Base-by-base conservation (phyloP, 1,140 invertebrate genomes). In the Neodiprion fabricii region DNA sequence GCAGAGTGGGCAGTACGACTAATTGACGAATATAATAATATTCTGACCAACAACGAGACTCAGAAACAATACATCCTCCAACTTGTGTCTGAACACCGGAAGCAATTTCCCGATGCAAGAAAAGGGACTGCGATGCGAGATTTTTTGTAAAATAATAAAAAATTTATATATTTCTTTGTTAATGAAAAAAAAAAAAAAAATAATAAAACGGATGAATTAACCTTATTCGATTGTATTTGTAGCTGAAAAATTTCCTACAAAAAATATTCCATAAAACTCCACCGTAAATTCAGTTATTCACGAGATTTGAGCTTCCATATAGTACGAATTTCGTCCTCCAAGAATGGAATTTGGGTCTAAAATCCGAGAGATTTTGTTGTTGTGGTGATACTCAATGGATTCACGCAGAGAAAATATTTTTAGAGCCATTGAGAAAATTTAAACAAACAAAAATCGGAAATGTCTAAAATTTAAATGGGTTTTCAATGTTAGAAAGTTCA, bases 1-100 rank as follows among this genome's bases (percentile, higher is more conserved):
- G 75, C 77, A n/a, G 75, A 78, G 48, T 68, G 77, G 28, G 73
- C 53, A 61, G 75, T 76, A n/a, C 23, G 17, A 14, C 53, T 76
- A 49, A 73, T 72, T 72, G 48, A 67, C 23, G 72, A 73, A 9
- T 76, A 76, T 73, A 76, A 73, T 47, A 73, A 75, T 66, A 71
- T 75, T 7, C 50, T 75, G 0, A 75, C 49, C 71, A 73, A 77
- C 67, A 81, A 79, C 8, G 77, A 75, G 28, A 66, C 14, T n/a
- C 74, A 71, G 68, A 71, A 75, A 21, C 74, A 75, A 61, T 75
- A 53, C 53, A 61, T 75, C 40, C 69, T 75, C 9, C 49, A 75
- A 71, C 48, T 75, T 40, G 74, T 71, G 17, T 70, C 68, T 67
- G 74, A 75, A 48, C 40, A 75, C 47, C 47, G 70, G 21, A 71